Base-by-base conservation (phyloP, 2,113 vertebrate species). In the Solenodon paradoxus region DNA sequence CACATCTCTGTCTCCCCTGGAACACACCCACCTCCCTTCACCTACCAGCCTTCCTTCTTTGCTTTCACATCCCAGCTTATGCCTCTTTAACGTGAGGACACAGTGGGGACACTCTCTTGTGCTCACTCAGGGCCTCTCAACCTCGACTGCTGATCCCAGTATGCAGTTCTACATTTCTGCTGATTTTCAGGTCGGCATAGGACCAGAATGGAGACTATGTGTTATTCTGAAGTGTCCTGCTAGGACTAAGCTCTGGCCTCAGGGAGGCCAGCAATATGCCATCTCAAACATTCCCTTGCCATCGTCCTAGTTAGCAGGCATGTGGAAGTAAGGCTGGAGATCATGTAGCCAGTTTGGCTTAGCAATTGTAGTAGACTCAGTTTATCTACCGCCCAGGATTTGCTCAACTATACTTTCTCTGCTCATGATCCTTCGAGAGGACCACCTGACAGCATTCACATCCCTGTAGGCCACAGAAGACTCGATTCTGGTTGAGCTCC, bases 1-100 rank as follows among this genome's bases (percentile, higher is more conserved):
- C 45, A 57, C 24, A 19, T 55, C 40, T 53, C 45, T 92, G 17
- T 20, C 68, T 68, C 51, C n/a, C 13, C 35, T 20, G 4, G 45
- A 17, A 15, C 10, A 32, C 63, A 19, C 30, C 10, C 0, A 19
- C 2, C 9, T 24, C 9, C 17, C 7, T 7, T 45, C 28, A 0
- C 4, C 12, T 9, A 13, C 28, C 32, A 6, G 8, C 19, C 10
- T 22, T 81, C 40, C 30, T 82, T 8, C n/a, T 32, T 17, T 24
- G 32, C 9, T 57, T 38, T 53, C 47, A 7, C 15, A 10, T 13
- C 35, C 49, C 55, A 26, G 9, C 40, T 80, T 9, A 4, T 30
- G 1, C 35, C 53, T 10, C 1, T 71, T 38, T 22, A 40, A 75
- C 79, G 77, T 20, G 13, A 49, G 17, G 16, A 10, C 64, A 17